A percentile compares a stretch with the other conserved stretches of the same genome.
Conservation (phyloP, 2,888 invertebrate species). For the Eulithis prunata region DNA sequence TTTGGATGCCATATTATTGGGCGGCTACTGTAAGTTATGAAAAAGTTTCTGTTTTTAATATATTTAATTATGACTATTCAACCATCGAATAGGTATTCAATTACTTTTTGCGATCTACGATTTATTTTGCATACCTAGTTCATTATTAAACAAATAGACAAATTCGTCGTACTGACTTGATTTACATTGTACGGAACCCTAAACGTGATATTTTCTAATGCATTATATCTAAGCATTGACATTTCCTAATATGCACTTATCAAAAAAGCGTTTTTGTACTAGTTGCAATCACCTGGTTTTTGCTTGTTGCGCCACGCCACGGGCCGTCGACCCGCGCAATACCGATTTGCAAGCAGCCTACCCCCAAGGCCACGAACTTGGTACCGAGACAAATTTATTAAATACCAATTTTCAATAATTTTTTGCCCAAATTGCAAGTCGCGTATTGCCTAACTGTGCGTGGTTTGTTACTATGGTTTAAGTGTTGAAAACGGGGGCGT, state of each 20-base stretch:
- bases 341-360: conserved; percentile 33
- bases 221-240: conserved; percentile 1
- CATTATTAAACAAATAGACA: no score
- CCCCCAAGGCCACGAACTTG: conserved; percentile 69
- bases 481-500: conserved; percentile 25
- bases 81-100: no score
- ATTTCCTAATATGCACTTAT: conserved; percentile 25
- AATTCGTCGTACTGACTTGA: no score
- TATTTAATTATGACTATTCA: no score
- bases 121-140: no score
- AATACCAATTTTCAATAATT: conserved; percentile 36
- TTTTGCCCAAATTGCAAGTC: conserved; percentile 37
- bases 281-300: conserved; percentile 39
- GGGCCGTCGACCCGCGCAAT: conserved; percentile 69
- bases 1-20: no score
- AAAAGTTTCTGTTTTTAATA: no score
- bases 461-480: conserved; percentile 13
- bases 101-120: no score
- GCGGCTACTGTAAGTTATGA: no score
- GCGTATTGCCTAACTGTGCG: conserved; percentile 42
- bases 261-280: conserved; percentile 37
- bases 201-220: not conserved
- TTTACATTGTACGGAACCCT: not conserved
- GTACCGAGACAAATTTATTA: conserved; percentile 75
- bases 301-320: conserved; percentile 52